These are phyloP conservation scores for Aphodius sticticus DNA, from an alignment of 2,888 invertebrate genomes.

Conservation along the genomic window DNA sequence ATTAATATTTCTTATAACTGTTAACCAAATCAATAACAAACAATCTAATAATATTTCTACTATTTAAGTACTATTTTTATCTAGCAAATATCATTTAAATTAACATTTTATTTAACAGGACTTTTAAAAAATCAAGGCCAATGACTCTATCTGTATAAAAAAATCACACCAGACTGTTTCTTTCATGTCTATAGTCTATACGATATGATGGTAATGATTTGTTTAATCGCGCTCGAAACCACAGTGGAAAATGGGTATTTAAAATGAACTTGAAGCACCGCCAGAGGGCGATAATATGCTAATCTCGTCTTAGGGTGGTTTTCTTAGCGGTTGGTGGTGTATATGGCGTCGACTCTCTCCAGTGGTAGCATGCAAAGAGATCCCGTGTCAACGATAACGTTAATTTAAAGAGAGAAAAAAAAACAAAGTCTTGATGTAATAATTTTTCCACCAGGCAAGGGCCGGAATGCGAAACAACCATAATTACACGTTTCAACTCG, in stretches of 20 bases:
- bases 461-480: constrained; percentile 13
- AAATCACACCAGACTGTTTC: too few species aligned
- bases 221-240: too few species aligned
- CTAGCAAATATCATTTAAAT: too few species aligned
- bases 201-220: too few species aligned
- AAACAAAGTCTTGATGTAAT: constrained; percentile 30
- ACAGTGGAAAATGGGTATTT: constrained; percentile 27
- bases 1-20: too few species aligned
- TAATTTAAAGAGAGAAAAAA: constrained; percentile 31
- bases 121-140: too few species aligned
- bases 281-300: constrained; percentile 42
- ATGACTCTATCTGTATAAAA: too few species aligned
- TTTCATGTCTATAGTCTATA: too few species aligned
- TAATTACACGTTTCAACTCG: constrained; percentile 16
- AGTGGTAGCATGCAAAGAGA: constrained; percentile 35
- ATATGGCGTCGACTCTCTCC: constrained; percentile 29
- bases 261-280: constrained; percentile 25
- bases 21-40: too few species aligned
- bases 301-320: constrained; percentile 35
- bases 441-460: constrained; percentile 24
- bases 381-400: constrained; percentile 39
- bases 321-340: constrained; percentile 21
- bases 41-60: too few species aligned
- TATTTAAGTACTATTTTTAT: too few species aligned
- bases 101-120: too few species aligned